These are phyloP conservation scores for Cheilosia soror DNA, from an alignment of 2,888 invertebrate species.

Conservation along the genomic window DNA sequence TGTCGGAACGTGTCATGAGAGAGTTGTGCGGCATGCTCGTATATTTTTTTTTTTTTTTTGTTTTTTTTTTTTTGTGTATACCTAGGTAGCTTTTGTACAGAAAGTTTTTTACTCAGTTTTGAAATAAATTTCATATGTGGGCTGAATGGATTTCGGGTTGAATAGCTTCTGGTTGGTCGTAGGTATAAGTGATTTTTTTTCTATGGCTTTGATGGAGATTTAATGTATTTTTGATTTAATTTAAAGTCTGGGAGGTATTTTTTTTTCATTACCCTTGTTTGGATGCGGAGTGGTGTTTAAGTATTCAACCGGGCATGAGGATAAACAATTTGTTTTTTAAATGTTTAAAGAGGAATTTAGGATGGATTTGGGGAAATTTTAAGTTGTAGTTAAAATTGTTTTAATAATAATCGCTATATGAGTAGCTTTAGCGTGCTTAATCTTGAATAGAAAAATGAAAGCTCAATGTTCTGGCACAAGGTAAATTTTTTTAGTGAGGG, in stretches of 20 bases:
- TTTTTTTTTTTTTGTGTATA: neutral
- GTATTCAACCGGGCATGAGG: neutral
- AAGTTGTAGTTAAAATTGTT: no score
- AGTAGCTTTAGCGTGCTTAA: no score
- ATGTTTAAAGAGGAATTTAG: no score
- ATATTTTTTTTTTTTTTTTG: neutral
- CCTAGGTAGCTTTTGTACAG: neutral
- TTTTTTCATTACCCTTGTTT: neutral
- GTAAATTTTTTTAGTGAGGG: no score
- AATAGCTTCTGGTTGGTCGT: constrained; percentile 1
- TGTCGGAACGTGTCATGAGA: constrained; percentile 57
- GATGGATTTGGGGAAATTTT: no score
- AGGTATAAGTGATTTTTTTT: neutral
- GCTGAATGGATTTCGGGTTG: neutral
- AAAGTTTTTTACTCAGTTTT: constrained; percentile 13
- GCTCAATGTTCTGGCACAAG: no score
- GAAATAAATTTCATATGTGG: constrained; percentile 1
- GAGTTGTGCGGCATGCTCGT: neutral
- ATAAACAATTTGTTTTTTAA: no score
- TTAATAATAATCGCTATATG: no score
- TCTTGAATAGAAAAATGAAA: no score
- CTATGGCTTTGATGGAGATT: constrained; percentile 46
- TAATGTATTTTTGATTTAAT: constrained; percentile 69
- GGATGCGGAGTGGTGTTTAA: no score
- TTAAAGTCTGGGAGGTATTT: constrained; percentile 20